phyloP scores from a whole-genome alignment of 1,140 invertebrate genomes.

The Bombus haemorrhoidalis region DNA sequence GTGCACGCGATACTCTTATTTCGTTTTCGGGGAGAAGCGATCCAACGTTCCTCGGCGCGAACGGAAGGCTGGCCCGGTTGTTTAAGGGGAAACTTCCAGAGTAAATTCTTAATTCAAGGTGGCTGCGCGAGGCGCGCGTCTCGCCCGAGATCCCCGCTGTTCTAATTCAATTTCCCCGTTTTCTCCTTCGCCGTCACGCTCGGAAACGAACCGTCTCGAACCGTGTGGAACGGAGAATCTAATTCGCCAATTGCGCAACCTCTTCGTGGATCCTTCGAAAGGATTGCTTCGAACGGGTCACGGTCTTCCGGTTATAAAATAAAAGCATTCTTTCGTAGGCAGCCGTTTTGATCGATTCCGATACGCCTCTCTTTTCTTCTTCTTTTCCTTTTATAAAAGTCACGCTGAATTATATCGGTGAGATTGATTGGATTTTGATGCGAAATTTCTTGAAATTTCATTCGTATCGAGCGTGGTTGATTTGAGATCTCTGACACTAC shows the following conservation, averaged over 20 bases:
- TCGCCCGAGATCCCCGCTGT: background rate
- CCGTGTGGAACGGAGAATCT: background rate
- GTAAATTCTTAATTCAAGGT: slow-evolving; percentile 32
- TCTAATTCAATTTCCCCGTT: slow-evolving; percentile 33
- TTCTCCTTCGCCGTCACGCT: background rate
- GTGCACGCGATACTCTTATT: slow-evolving; percentile 11
- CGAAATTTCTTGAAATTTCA: background rate
- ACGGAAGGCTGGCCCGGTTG: background rate
- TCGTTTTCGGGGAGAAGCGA: background rate
- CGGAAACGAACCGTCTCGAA: background rate
- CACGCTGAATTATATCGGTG: no score
- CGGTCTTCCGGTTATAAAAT: background rate
- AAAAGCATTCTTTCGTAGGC: background rate
- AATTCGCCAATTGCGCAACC: background rate
- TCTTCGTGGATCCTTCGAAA: background rate
- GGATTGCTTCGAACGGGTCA: background rate
- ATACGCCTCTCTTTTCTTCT: no score
- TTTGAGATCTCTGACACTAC: background rate
- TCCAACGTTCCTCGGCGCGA: background rate
- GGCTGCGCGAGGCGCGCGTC: background rate
- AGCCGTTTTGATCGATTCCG: no score
- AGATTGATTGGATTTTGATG: background rate
- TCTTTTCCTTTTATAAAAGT: background rate
- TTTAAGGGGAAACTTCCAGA: background rate
- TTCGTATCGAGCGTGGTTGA: background rate